Evolutionary conservation across 2,113 vertebrate genomes (phyloP).

Genomic region (Tapirus terrestris): DNA sequence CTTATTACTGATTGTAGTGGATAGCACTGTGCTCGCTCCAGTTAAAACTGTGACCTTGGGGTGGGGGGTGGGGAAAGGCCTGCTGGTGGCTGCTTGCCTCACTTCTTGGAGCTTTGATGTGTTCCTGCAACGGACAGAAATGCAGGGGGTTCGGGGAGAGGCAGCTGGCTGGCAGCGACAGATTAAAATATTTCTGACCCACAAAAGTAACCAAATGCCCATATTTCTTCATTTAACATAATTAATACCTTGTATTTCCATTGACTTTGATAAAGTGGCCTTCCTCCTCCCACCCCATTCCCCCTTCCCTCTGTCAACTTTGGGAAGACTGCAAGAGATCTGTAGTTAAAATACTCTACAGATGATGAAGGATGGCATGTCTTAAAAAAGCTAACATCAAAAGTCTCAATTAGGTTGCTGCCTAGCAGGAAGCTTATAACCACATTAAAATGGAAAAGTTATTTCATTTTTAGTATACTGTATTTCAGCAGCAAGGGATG

Average conservation of each 20-base stretch:
- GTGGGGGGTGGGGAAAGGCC: not conserved
- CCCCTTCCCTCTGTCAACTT: slow-evolving; percentile 74
- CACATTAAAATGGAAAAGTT: slow-evolving; percentile 87
- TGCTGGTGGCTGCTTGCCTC: slow-evolving; percentile 77
- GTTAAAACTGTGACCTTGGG: slow-evolving; percentile 79
- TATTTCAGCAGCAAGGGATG: slow-evolving; percentile 72
- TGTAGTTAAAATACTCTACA: slow-evolving; percentile 84
- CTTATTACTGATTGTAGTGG: slow-evolving; percentile 79
- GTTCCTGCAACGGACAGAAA: slow-evolving; percentile 81
- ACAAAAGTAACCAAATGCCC: slow-evolving; percentile 81
- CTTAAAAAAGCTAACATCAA: slow-evolving; percentile 85
- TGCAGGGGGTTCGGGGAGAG: slow-evolving; percentile 77
- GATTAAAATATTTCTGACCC: slow-evolving; percentile 85
- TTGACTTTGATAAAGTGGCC: slow-evolving; percentile 86
- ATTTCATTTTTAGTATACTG: slow-evolving; percentile 81
- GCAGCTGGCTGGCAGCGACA: slow-evolving; percentile 85
- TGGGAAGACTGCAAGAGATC: slow-evolving; percentile 82
- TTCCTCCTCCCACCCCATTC: not conserved
- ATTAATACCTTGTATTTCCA: slow-evolving; percentile 91
- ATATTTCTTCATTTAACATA: slow-evolving; percentile 93
- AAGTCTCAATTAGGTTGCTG: slow-evolving; percentile 88
- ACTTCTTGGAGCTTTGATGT: slow-evolving; percentile 85
- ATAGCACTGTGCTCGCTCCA: slow-evolving; percentile 70
- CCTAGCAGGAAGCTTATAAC: slow-evolving; percentile 85
- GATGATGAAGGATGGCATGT: slow-evolving; percentile 85